These are phyloP conservation scores for Beaufortia kweichowensis DNA, from an alignment of 2,113 vertebrate species.

Conservation along the genomic window DNA sequence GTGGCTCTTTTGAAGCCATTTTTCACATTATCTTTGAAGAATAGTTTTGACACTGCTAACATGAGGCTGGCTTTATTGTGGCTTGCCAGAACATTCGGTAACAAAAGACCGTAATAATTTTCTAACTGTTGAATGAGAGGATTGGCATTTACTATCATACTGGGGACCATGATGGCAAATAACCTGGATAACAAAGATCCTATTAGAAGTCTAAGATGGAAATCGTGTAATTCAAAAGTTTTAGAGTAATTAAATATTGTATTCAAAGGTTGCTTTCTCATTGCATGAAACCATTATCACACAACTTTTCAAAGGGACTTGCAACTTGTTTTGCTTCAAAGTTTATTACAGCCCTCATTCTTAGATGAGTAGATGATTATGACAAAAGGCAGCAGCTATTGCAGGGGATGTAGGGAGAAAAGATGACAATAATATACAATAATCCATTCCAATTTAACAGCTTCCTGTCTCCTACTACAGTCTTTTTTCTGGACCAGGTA, in stretches of 20 bases:
- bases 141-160: constrained; percentile 50
- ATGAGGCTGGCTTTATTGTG: constrained; percentile 74
- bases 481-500: constrained; percentile 54
- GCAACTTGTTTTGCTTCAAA: constrained; percentile 1
- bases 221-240: constrained; percentile 56
- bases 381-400: constrained; percentile 47
- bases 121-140: constrained; percentile 58
- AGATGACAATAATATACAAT: constrained; percentile 55
- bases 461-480: constrained; percentile 38
- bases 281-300: too few relatives aligned
- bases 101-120: constrained; percentile 73
- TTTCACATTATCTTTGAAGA: constrained; percentile 74
- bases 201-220: constrained; percentile 66
- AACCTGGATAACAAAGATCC: constrained; percentile 56
- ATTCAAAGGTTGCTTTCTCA: neutral
- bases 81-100: constrained; percentile 67
- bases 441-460: constrained; percentile 53
- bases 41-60: constrained; percentile 77
- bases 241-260: constrained; percentile 20
- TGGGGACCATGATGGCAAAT: constrained; percentile 63
- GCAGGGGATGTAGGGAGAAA: constrained; percentile 40
- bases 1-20: constrained; percentile 73
- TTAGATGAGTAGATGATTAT: constrained; percentile 42
- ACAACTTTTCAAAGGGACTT: neutral
- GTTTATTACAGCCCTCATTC: constrained; percentile 43